Evolutionary conservation across 37 sponge, comb jelly and placozoan species (phyloP).

Genomic region (Axinella damicornis): DNA sequence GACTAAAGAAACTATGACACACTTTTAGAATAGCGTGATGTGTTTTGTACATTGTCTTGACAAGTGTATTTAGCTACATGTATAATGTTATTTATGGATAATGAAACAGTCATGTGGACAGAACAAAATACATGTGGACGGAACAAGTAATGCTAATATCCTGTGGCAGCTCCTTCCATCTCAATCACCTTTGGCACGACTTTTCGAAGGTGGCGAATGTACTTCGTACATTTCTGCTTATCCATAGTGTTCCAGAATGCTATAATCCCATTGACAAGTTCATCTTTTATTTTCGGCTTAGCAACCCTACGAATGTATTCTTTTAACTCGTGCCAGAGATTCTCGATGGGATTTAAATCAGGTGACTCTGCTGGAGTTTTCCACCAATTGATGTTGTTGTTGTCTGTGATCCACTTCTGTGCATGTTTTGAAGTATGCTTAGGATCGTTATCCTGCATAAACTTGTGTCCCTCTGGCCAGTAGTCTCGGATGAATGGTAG

Average conservation of each 20-base stretch:
- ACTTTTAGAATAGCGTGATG: too few relatives aligned
- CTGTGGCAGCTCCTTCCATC: constrained; percentile 34
- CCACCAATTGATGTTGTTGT: constrained; percentile 46
- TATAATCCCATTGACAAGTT: constrained; percentile 22
- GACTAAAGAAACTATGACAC: too few relatives aligned
- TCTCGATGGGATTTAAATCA: constrained; percentile 51
- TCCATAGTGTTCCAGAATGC: constrained; percentile 39
- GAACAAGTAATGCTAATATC: constrained; percentile 3
- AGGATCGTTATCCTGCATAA: constrained; percentile 38
- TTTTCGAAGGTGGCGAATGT: constrained; percentile 32
- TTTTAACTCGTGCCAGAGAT: constrained; percentile 47
- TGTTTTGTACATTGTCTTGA: too few relatives aligned
- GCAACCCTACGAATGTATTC: constrained; percentile 28
- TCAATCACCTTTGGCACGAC: constrained; percentile 33
- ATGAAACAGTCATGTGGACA: too few relatives aligned
- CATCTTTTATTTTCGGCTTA: constrained; percentile 33
- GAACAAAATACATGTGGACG: too few relatives aligned
- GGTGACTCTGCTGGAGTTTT: constrained; percentile 41
- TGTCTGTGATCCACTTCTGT: neutral
- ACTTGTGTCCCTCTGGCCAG: constrained; percentile 4
- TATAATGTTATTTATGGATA: too few relatives aligned
- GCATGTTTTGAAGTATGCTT: constrained; percentile 23
- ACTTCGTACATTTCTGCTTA: too few relatives aligned
- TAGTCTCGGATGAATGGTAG: constrained; percentile 20
- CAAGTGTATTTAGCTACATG: too few relatives aligned